These are phyloP conservation scores for Sicus ferrugineus DNA, from an alignment of 2,888 invertebrate genomes.

Conservation along the genomic window DNA sequence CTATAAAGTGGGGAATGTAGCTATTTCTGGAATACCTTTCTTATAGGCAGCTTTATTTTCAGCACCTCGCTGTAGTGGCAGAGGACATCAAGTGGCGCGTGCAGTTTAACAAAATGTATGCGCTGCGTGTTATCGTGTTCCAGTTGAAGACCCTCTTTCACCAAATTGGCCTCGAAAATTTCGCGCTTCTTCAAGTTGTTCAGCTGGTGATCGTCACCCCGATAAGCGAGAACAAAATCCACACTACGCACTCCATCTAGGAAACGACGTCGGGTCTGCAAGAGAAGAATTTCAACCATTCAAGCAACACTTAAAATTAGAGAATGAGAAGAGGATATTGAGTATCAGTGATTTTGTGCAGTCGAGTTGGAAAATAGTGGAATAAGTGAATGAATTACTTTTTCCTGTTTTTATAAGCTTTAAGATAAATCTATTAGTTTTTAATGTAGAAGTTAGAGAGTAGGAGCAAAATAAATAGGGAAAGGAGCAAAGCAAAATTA, in stretches of 20 bases:
- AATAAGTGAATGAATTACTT: neutral
- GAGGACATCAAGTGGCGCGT: constrained; percentile 76
- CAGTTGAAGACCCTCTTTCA: constrained; percentile 70
- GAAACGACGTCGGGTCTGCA: constrained; percentile 67
- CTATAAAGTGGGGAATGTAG: neutral
- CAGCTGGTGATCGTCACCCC: constrained; percentile 60
- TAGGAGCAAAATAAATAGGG: too few species aligned
- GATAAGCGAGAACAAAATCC: constrained; percentile 73
- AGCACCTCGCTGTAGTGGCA: constrained; percentile 79
- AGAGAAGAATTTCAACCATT: neutral
- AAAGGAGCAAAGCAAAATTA: too few species aligned
- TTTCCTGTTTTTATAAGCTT: too few species aligned
- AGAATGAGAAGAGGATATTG: too few species aligned
- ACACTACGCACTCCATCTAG: constrained; percentile 67
- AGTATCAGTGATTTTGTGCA: too few species aligned
- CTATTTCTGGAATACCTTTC: constrained; percentile 66
- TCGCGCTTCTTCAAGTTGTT: constrained; percentile 65
- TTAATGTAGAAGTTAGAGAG: too few species aligned
- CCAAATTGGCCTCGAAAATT: constrained; percentile 71
- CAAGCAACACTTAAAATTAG: too few species aligned
- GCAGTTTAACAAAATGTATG: constrained; percentile 76
- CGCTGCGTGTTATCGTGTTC: constrained; percentile 72
- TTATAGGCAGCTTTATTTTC: constrained; percentile 80
- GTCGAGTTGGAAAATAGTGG: neutral
- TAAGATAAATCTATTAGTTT: too few species aligned